Evolutionary conservation across 2,888 invertebrate genomes (phyloP).

Genomic region (Rhimphoctona megacephalus): DNA sequence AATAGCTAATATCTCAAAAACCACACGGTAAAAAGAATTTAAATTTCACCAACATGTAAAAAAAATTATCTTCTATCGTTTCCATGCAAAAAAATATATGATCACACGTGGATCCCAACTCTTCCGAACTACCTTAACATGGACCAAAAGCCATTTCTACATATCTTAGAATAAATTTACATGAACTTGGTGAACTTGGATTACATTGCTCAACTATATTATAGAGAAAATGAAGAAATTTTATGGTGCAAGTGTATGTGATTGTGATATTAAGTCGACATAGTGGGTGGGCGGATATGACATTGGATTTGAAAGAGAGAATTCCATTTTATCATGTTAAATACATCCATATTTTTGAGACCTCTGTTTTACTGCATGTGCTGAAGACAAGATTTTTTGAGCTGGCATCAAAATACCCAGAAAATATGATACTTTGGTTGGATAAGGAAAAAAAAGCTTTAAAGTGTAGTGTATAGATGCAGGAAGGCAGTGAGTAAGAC

Average conservation of each 20-base stretch:
- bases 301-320: neutral
- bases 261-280: neutral
- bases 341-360: neutral
- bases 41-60: too few relatives aligned
- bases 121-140: too few relatives aligned
- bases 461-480: constrained; percentile 3
- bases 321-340: neutral
- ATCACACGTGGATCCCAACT: too few relatives aligned
- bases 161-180: neutral
- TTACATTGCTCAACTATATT: neutral
- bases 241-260: neutral
- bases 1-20: too few relatives aligned
- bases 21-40: too few relatives aligned
- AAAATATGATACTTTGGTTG: constrained; percentile 1
- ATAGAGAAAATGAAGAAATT: neutral
- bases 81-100: too few relatives aligned
- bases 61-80: too few relatives aligned
- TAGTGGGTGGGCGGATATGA: neutral
- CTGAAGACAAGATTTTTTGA: neutral
- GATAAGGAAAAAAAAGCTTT: constrained; percentile 2
- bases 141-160: neutral
- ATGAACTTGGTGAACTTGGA: neutral
- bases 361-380: neutral
- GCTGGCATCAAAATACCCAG: neutral
- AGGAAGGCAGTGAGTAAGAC: constrained; percentile 43